A percentile compares a stretch with the other conserved stretches of the same genome.
phyloP scores from a whole-genome alignment of 2,888 invertebrate species.

The Cabera pusaria region DNA sequence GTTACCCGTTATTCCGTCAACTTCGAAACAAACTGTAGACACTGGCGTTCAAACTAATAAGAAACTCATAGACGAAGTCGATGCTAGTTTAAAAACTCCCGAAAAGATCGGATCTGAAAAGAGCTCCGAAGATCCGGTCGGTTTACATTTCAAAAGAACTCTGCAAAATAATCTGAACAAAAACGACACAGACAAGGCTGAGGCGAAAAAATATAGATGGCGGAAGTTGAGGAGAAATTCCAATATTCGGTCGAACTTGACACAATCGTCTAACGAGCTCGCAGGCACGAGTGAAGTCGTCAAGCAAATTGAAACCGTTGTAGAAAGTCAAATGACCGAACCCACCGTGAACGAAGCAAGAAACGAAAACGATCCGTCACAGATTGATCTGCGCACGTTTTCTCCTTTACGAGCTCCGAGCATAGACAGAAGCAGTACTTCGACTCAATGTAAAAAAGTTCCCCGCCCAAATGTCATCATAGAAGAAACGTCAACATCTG shows the following conservation, averaged over 20 bases:
- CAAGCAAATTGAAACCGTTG: no score
- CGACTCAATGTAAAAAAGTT: slow-evolving; percentile 1
- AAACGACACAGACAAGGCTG: slow-evolving; percentile 22
- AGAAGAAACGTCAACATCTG: slow-evolving; percentile 48
- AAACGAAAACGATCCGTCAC: no score
- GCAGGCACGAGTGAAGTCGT: no score
- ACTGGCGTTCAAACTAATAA: not conserved
- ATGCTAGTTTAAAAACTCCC: not conserved
- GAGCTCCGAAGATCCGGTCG: not conserved
- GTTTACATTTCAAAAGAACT: no score
- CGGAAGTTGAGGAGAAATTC: no score
- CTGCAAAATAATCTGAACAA: no score
- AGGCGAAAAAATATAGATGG: slow-evolving; percentile 48
- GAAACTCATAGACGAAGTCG: not conserved
- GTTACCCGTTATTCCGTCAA: not conserved
- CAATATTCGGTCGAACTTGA: no score
- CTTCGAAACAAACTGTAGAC: slow-evolving; percentile 1
- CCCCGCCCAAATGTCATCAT: slow-evolving; percentile 29
- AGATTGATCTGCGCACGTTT: no score
- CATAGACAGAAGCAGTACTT: slow-evolving; percentile 6
- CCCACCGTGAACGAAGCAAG: no score
- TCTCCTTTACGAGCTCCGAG: slow-evolving; percentile 5
- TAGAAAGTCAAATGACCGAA: no score
- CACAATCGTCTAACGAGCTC: no score
- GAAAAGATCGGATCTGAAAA: not conserved